Base-by-base conservation (phyloP, 2,113 vertebrate species). In the Gambusia affinis region DNA sequence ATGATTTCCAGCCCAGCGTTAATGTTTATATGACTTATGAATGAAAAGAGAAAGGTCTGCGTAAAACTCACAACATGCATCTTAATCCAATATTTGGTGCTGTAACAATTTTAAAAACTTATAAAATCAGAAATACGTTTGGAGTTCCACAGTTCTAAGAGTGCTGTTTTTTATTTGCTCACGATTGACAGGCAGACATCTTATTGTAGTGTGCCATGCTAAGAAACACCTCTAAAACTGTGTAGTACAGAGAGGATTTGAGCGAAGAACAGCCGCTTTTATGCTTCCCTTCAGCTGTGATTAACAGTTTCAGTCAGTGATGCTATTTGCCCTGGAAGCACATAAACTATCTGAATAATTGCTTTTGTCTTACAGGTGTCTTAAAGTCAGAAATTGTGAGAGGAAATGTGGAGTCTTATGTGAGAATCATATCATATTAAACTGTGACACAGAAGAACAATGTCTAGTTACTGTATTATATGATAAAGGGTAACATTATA, bases 401-500 rank as follows among this genome's bases (percentile, higher is more conserved):
- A 62, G 17, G 17, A 35, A 33, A 31, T 3, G 6, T 57, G 8
- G n/a, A 27, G 14, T 67, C 3, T 39, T 39, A 27, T 44, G 15
- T 42, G 24, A n/a, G 64, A 60, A 57, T 35, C 4, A 0, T 69
- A 54, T 35, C 8, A 35, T 72, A n/a, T 44, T 15, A 27, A 4
- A 54, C 30, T 19, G 14, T 42, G 12, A 65, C 33, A 64, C 27
- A 37, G 31, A 11, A 39, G 27, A 19, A 64, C 33, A 22, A 11
- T 3, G 11, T n/a, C 10, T 27, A 35, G 8, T 60, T 64, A 91
- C 67, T 89, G 89, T 61, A 91, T 89, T 8, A 91, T 90, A 81
- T 91, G 90, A 64, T 90, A 86, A 0, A 90, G 87, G 2, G 90
- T 91, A 0, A 90, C 90, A 1, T 90, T 91, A 30, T 90, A 91